A percentile compares a stretch with the other conserved stretches of the same genome.
phyloP scores from a whole-genome alignment of 2,113 vertebrate genomes.

The Dinomys branickii region DNA sequence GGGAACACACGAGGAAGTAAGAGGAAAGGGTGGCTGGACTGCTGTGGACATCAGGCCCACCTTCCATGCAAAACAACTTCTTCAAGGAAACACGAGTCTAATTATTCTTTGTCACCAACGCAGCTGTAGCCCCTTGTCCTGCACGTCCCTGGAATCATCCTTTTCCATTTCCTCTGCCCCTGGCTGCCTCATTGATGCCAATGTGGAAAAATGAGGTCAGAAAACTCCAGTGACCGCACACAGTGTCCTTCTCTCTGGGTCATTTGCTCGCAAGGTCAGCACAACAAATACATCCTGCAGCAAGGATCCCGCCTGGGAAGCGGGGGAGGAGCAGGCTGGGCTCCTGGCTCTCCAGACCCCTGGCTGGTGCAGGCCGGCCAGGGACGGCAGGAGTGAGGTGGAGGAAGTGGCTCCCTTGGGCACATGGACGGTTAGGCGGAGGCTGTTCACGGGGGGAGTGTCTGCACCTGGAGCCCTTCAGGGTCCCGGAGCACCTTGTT shows the following conservation, averaged over 20 bases:
- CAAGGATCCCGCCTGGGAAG: conserved; percentile 24
- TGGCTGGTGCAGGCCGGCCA: neutral
- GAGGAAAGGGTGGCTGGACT: neutral
- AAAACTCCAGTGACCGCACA: conserved; percentile 55
- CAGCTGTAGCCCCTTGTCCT: conserved; percentile 27
- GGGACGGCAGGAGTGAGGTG: neutral
- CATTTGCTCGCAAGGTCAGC: conserved; percentile 62
- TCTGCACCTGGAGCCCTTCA: neutral
- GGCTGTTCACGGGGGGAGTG: neutral
- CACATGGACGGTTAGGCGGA: neutral
- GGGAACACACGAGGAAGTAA: neutral
- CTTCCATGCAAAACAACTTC: conserved; percentile 32
- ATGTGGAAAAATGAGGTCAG: conserved; percentile 57
- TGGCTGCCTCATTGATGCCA: neutral
- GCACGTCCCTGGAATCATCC: neutral
- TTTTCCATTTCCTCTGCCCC: conserved; percentile 53
- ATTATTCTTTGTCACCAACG: conserved; percentile 55
- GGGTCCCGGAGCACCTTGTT: neutral
- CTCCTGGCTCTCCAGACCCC: neutral
- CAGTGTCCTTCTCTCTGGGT: conserved; percentile 66
- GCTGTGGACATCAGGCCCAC: neutral
- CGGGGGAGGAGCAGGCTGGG: neutral
- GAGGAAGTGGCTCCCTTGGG: neutral
- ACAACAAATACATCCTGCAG: conserved; percentile 56
- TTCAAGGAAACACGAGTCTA: conserved; percentile 54